These are phyloP conservation scores for Aproaerema taeniolella DNA, from an alignment of 2,888 invertebrate species.

Conservation along the genomic window DNA sequence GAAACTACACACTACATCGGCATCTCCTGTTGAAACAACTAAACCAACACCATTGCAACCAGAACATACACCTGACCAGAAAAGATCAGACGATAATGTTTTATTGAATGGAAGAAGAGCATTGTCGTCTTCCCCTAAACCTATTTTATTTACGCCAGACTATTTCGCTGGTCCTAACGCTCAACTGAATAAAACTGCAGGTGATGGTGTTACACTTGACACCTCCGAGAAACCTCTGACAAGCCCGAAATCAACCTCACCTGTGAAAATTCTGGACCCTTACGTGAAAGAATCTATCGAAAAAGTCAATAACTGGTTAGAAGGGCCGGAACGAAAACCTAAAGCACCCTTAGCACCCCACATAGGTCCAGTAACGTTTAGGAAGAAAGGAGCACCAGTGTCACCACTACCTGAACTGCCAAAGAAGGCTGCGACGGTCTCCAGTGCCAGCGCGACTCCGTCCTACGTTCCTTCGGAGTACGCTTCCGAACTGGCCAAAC, in stretches of 20 bases:
- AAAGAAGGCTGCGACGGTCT: background rate
- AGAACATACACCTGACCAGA: no score
- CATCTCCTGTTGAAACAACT: constrained; percentile 2
- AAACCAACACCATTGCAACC: no score
- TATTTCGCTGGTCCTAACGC: background rate
- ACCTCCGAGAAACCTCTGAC: no score
- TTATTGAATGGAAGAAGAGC: no score
- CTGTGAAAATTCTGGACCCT: no score
- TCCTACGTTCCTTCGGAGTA: constrained; percentile 27
- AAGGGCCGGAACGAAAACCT: constrained; percentile 19
- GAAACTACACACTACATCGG: constrained; percentile 31
- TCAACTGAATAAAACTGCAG: background rate
- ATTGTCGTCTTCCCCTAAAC: background rate
- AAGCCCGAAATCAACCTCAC: no score
- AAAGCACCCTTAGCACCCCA: constrained; percentile 18
- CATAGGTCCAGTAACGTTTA: constrained; percentile 30
- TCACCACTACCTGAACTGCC: no score
- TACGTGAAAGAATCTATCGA: constrained; percentile 31
- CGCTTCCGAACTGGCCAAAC: constrained; percentile 30
- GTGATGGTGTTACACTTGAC: no score
- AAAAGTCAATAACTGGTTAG: constrained; percentile 40
- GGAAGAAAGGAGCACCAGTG: constrained; percentile 32
- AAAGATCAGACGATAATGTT: no score
- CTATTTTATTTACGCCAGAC: background rate
- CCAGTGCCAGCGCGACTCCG: background rate